Conservation (phyloP, 2,113 vertebrate species). For the human region GRCh38 chr2:148094001-148094500, state of each 20-base stretch:
- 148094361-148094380: background rate
- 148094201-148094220: background rate
- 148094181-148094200: background rate
- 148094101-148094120: background rate
- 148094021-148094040: background rate
- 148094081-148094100: background rate
- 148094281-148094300: background rate
- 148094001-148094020: background rate
- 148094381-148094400: background rate
- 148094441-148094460: background rate
- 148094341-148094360: background rate
- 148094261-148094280: background rate
- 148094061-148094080: background rate
- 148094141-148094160: background rate
- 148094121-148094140: background rate
- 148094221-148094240: slow-evolving; percentile 1
- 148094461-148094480: background rate
- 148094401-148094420: background rate
- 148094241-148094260: background rate
- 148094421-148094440: background rate
- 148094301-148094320: background rate
- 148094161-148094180: background rate
- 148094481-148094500: background rate
- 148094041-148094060: background rate
- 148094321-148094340: background rate